phyloP scores from a whole-genome alignment of 2,113 vertebrate genomes.

The Corythornis madagascariensis region DNA sequence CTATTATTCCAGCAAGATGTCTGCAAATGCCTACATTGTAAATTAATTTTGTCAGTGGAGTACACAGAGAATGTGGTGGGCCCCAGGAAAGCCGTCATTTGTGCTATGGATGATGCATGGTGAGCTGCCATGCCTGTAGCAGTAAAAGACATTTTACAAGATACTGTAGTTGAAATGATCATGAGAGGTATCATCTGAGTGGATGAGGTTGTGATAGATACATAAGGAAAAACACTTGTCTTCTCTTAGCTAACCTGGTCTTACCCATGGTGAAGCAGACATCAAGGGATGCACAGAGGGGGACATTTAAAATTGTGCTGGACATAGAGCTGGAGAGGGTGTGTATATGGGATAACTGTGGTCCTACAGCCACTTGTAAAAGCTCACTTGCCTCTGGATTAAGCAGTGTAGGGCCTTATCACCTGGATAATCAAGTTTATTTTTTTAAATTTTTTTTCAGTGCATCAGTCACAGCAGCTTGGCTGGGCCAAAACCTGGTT shows the following conservation, averaged over 20 bases:
- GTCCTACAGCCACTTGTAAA: not conserved
- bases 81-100: not conserved
- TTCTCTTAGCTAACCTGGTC: not conserved
- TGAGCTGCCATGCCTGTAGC: not conserved
- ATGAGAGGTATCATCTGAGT: not conserved
- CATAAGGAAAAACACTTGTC: not conserved
- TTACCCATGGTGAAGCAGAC: not conserved
- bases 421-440: not conserved
- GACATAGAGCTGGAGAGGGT: not conserved
- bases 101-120: rapidly evolving
- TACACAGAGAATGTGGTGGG: not conserved
- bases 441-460: not conserved
- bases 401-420: not conserved
- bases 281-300: rapidly evolving
- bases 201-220: not conserved
- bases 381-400: not conserved
- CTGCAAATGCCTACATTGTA: not conserved
- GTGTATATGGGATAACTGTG: not conserved
- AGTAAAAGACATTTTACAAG: not conserved
- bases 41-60: not conserved
- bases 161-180: not conserved
- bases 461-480: not conserved
- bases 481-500: not conserved
- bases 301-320: not conserved
- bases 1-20: not conserved